Base-by-base conservation (phyloP, 2,888 invertebrate genomes). In the Trichogramma dendrolimi region DNA sequence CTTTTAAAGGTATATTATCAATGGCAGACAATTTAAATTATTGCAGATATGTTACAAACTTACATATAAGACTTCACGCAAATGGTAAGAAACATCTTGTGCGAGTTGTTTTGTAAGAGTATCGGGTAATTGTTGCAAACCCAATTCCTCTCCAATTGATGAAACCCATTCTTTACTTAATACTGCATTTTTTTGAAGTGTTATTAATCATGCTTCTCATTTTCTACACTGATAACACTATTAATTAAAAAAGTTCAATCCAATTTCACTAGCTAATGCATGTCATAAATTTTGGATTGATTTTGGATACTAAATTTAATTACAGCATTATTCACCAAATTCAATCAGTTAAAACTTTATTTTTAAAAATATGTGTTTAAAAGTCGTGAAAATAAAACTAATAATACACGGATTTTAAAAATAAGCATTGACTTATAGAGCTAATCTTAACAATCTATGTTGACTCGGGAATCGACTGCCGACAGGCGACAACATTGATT, bases 141-240 rank as follows among this genome's bases (percentile, higher is more conserved):
- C 78, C 40, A 79, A 67, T 66, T 79, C 79, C 64, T 79, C 79
- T 5, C 78, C 77, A 50, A 78, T 79, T 3, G 75, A 67, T 48
- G 77, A 75, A 63, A 79, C 70, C 78, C 78, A 79, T 14, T 79
- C 77, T 39, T 74, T 76, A 58, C 79, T 78, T 5, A 79, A 67
- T 42, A 79, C 70, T 5, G 79, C 78, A 52, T 79, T 69, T 72
- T 62, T 77, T 73, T 1, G 75, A 27, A 27, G 81, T 41, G 84
- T 85, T 60, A 79, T 78, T 0, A 76, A 80, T 64, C 79, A 77
- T 61, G 81, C 81, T 0, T 86, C 92, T 2, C 95, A 88, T 78
- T 92, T 94, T 1, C 77, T 98, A 39, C 99, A 99, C 80, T 96
- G 97, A 77, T 98, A 99, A 81, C 98, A 97, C 97, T 92, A 93